Evolutionary conservation across 2,113 vertebrate genomes (phyloP), one percentile per base, ranked within the genome.

Genomic region (Rhineura floridana): DNA sequence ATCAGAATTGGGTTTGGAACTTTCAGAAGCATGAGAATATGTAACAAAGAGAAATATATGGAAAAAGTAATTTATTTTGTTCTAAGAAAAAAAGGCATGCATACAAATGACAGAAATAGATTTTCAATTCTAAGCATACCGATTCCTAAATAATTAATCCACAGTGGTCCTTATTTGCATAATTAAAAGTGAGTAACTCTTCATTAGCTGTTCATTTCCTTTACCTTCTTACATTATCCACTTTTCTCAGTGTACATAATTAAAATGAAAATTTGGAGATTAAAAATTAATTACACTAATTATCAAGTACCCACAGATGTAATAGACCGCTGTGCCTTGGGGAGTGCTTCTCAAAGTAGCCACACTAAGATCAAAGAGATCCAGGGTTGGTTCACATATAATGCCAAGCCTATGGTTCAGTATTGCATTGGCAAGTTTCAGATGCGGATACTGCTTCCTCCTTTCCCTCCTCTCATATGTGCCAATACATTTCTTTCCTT

Each of bases 201-300:
- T 93, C 78, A 89, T 91, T 94, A 85, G 90, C 46, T 78, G 85
- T 62, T 94, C 85, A 91, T 93, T 95, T 95, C 94, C 93, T 94
- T 93, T 88, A 94, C 91, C 85, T 94, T 81, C 88, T 92, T 87
- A 46, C 63, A 90, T 89, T 92, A 70, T 55, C 84, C 55, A n/a
- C 50, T 82, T 94, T 93, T 93, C 77, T 85, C 42, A 67, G 67
- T 0, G 0, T 84, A 83, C 83, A 44, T 91, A 92, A 95, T 94
- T 95, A 91, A 93, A 93, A 94, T 65, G 83, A 55, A 93, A 90
- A 93, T 92, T 82, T 90, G 78, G 79, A 88, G 55, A 10, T 88
- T 83, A 92, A 78, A 93, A 91, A 93, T 93, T 94, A 93, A 87
- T 93, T 89, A 90, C n/a, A 82, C 21, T 91, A 94, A 93, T 94